phyloP scores from a whole-genome alignment of 2,888 invertebrate species.

The Drepanosiphum platanoidis region DNA sequence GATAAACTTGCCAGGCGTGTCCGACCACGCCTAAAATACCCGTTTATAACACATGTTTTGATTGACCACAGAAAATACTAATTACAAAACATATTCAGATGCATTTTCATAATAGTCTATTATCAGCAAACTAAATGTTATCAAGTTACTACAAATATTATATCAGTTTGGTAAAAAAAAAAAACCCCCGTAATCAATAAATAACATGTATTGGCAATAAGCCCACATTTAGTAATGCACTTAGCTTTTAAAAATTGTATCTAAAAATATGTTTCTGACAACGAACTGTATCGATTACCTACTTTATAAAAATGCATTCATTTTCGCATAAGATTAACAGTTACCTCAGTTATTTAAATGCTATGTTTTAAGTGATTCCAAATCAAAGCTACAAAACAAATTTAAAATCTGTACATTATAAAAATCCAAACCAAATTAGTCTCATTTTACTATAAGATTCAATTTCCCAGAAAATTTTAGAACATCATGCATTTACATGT shows the following conservation, averaged over 20 bases:
- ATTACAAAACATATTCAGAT: neutral
- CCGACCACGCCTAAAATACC: constrained; percentile 55
- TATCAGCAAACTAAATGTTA: neutral
- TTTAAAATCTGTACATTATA: too few species aligned
- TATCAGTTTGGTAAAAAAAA: neutral
- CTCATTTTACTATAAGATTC: too few species aligned
- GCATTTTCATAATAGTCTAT: neutral
- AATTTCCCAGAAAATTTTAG: too few species aligned
- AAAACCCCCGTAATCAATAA: neutral
- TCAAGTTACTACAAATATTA: neutral
- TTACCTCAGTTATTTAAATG: too few species aligned
- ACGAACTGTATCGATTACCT: neutral
- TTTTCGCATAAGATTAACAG: neutral
- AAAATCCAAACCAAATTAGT: too few species aligned
- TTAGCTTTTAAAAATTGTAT: neutral
- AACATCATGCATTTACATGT: too few species aligned
- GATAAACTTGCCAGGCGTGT: constrained; percentile 34
- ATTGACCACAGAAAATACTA: constrained; percentile 37
- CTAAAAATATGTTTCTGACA: neutral
- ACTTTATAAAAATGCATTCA: neutral
- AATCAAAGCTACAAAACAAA: too few species aligned
- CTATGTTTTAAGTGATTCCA: too few species aligned
- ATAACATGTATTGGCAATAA: neutral
- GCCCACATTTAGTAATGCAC: neutral
- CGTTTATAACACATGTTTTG: constrained; percentile 35